Percentiles rank a stretch among this genome's conserved stretches.
Evolutionary conservation across 2,113 vertebrate genomes (phyloP).

Genomic region (Pao palembangensis): DNA sequence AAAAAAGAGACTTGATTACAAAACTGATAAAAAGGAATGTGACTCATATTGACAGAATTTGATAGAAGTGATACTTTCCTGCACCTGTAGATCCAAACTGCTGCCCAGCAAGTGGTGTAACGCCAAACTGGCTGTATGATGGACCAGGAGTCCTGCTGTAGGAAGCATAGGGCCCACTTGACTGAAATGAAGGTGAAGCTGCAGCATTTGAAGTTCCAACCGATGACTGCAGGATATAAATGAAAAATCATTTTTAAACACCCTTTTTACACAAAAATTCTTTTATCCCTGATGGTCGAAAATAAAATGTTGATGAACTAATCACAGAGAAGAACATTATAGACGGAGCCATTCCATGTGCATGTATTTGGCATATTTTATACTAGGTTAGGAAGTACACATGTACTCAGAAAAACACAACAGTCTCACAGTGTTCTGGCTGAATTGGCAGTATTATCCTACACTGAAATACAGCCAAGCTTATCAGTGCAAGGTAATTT

Average conservation of each 20-base stretch:
- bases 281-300: background rate
- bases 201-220: slow-evolving; percentile 80
- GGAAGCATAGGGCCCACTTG: slow-evolving; percentile 84
- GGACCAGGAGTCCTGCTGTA: slow-evolving; percentile 87
- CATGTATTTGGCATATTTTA: too few relatives aligned
- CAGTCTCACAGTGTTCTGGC: too few relatives aligned
- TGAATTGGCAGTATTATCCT: too few relatives aligned
- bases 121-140: slow-evolving; percentile 88
- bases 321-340: too few relatives aligned
- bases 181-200: slow-evolving; percentile 82
- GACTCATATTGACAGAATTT: too few relatives aligned
- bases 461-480: too few relatives aligned
- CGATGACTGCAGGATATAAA: slow-evolving; percentile 82
- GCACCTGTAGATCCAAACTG: slow-evolving; percentile 81
- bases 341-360: too few relatives aligned
- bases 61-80: slow-evolving; percentile 68
- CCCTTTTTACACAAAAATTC: background rate
- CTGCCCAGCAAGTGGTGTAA: slow-evolving; percentile 79
- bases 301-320: background rate
- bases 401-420: too few relatives aligned
- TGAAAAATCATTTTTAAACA: background rate
- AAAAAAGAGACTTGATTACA: background rate
- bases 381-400: too few relatives aligned
- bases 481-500: too few relatives aligned
- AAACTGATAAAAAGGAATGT: too few relatives aligned